These are phyloP conservation scores for Protodeltote pygarga DNA, from an alignment of 2,888 invertebrate species.

Conservation along the genomic window DNA sequence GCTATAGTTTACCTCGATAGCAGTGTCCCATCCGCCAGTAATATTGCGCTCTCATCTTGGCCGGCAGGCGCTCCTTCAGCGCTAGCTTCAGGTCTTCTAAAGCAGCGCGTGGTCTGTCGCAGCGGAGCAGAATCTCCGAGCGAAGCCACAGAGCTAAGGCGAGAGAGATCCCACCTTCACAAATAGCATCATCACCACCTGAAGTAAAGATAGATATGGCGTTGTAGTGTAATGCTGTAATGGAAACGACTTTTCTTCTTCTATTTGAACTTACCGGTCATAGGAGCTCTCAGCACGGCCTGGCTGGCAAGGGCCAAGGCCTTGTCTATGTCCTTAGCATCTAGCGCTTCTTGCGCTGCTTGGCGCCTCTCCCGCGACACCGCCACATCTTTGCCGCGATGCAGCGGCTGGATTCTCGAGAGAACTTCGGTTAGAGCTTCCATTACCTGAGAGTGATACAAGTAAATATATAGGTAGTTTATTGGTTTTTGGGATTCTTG, in stretches of 20 bases:
- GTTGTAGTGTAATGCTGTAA: too few species aligned
- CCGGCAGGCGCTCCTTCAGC: conserved; percentile 88
- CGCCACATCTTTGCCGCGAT: conserved; percentile 89
- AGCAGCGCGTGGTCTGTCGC: conserved; percentile 87
- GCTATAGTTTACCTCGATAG: conserved; percentile 81
- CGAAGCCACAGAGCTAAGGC: conserved; percentile 89
- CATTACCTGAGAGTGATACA: conserved; percentile 66
- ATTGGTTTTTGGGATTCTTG: not conserved
- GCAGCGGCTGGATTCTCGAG: conserved; percentile 89
- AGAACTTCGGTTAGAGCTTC: conserved; percentile 85
- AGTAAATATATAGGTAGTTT: not conserved
- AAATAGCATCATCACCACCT: conserved; percentile 79
- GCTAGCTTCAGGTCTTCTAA: conserved; percentile 90
- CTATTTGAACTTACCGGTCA: conserved; percentile 87
- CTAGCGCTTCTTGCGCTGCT: conserved; percentile 87
- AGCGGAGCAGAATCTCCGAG: conserved; percentile 88
- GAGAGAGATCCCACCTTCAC: conserved; percentile 88
- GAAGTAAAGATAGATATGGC: conserved; percentile 8
- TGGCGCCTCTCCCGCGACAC: conserved; percentile 87
- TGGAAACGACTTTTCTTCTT: too few species aligned
- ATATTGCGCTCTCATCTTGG: conserved; percentile 88
- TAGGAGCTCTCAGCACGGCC: conserved; percentile 91
- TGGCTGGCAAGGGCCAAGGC: conserved; percentile 90
- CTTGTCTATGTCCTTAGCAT: conserved; percentile 79
- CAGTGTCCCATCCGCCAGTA: conserved; percentile 91